Conservation (phyloP, 2,113 vertebrate species). For the Piaya cayana region DNA sequence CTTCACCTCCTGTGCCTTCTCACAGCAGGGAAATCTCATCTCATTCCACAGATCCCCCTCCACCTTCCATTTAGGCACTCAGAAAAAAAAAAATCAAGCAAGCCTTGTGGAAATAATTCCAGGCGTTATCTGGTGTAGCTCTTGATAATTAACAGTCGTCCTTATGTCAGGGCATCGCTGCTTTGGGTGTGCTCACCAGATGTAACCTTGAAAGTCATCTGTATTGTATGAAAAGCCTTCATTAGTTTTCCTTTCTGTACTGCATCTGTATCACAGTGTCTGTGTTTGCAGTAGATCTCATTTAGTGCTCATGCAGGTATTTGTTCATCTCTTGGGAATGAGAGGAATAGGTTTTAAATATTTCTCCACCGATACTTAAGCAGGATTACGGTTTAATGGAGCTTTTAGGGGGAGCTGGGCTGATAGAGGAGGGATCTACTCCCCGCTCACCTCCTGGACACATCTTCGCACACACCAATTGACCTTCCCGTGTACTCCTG, state of each 20-base stretch:
- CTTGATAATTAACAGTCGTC: not conserved
- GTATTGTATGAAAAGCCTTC: not conserved
- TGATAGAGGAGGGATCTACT: not conserved
- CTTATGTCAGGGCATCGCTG: not conserved
- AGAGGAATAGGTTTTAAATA: not conserved
- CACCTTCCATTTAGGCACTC: not conserved
- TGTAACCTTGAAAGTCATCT: not conserved
- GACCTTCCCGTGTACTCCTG: not conserved
- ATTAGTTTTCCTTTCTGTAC: not conserved
- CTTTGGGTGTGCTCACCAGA: not conserved
- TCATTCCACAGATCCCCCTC: not conserved
- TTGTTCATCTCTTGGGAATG: not conserved
- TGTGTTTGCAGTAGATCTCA: not conserved
- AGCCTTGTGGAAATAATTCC: not conserved
- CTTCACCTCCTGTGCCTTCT: not conserved
- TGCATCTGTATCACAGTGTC: not conserved
- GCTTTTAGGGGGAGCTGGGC: not conserved
- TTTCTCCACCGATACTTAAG: slow-evolving; percentile 1
- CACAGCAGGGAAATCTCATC: not conserved
- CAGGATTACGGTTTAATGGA: slow-evolving; percentile 22
- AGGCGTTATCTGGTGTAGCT: not conserved
- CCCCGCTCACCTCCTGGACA: not conserved
- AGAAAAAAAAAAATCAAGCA: not conserved
- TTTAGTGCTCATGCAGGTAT: not conserved
- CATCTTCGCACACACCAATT: not conserved